These are phyloP conservation scores for Tupaia chinensis DNA, from an alignment of 2,113 vertebrate genomes.

Conservation along the genomic window DNA sequence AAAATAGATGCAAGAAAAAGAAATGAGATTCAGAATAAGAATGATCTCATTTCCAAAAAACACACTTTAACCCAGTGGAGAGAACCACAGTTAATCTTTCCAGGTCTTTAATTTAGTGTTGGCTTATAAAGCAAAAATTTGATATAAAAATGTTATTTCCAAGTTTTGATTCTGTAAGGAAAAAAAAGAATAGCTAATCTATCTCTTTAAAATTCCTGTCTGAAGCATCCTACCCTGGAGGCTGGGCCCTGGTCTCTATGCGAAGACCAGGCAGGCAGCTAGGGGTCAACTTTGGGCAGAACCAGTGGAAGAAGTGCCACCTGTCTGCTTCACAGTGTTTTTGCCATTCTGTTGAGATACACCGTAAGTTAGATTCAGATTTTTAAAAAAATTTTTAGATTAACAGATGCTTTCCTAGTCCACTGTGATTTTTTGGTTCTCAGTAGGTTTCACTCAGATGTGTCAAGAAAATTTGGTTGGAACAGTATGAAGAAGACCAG, in stretches of 20 bases:
- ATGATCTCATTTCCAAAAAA: constrained; percentile 9
- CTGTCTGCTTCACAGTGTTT: background rate
- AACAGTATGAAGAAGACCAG: background rate
- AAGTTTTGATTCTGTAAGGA: background rate
- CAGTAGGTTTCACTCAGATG: background rate
- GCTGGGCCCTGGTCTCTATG: background rate
- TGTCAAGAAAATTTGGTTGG: background rate
- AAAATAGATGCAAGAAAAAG: background rate
- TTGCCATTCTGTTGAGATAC: background rate
- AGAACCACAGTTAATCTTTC: background rate
- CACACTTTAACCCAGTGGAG: background rate
- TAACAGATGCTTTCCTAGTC: background rate
- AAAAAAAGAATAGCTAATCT: background rate
- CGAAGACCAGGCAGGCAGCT: background rate
- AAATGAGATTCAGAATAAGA: background rate
- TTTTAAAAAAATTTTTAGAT: background rate
- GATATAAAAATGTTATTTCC: background rate
- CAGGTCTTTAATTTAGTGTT: background rate
- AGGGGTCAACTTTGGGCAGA: background rate
- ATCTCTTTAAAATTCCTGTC: background rate
- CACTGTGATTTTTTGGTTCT: background rate
- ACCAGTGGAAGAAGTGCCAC: background rate
- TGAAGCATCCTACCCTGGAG: background rate
- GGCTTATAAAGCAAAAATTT: constrained; percentile 4
- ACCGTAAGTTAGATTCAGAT: background rate